Base-by-base conservation (phyloP, 2,113 vertebrate species). In the Capricornis sumatraensis region DNA sequence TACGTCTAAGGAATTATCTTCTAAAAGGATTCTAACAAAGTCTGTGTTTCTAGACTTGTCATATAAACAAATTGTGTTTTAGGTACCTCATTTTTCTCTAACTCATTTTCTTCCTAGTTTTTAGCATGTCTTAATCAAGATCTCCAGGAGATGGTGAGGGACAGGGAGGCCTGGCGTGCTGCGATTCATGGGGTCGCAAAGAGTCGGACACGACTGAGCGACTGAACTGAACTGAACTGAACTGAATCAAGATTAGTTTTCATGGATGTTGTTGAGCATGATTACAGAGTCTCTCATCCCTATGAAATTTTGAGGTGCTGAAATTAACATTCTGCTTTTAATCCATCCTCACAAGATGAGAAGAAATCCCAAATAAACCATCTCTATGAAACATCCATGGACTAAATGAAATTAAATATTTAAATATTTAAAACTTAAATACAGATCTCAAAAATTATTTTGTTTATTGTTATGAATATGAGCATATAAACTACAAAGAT, bases 11-110 rank as follows among this genome's bases (percentile, higher is more conserved):
- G 33, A 43, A 93, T 67, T 19, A 86, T 78, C 86, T 96, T 85
- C 90, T 90, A 78, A 95, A 97, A 94, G 36, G 58, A 95, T 94
- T 95, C 50, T 84, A 93, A 78, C 50, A 92, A 53, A 94, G 4
- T 84, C 64, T 40, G 3, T 93, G n/a, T 71, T 82, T 96, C 94
- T 53, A 92, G 52, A 95, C 17, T 45, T 81, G 1, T 89, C 96
- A 92, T 15, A 4, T 81, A 89, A 97, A 91, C n/a, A 96, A 91
- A 93, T 28, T 71, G 5, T 88, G 36, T 89, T 81, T 90, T 14
- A 96, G 12, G 11, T 14, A 19, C 19, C 10, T 86, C 17, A 19
- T 53, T 91, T 62, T 94, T 84, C 47, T 83, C 36, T 67, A 93
- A 78, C 30, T 90, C 89, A 78, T 57, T 95, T 86, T 93, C 33